Evolutionary conservation across 2,888 invertebrate genomes (phyloP).

Genomic region (Chloromyia formosa): DNA sequence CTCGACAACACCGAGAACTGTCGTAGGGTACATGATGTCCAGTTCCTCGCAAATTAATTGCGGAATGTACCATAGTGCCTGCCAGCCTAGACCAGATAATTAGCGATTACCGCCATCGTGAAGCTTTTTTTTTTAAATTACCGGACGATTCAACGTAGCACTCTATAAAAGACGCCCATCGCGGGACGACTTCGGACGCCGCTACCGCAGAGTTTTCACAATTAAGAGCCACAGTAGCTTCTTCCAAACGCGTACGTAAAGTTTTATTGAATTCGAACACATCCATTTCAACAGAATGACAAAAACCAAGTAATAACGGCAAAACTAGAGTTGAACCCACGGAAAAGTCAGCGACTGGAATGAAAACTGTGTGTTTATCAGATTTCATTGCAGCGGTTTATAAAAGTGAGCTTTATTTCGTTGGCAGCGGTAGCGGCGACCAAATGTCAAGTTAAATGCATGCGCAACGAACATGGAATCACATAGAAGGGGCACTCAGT

Average conservation of each 20-base stretch:
- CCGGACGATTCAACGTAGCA: constrained; percentile 67
- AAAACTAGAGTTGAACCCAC: no score
- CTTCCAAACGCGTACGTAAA: constrained; percentile 66
- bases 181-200: constrained; percentile 65
- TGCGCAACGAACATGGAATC: no score
- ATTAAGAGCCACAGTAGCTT: constrained; percentile 67
- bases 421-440: no score
- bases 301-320: no score
- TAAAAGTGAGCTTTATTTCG: no score
- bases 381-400: no score
- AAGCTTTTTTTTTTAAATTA: constrained; percentile 48
- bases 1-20: constrained; percentile 68
- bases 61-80: constrained; percentile 72
- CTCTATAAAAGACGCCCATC: constrained; percentile 69
- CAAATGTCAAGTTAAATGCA: no score
- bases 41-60: constrained; percentile 68
- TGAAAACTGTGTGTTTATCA: no score
- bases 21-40: constrained; percentile 69
- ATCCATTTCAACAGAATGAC: constrained; percentile 67
- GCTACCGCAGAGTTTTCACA: constrained; percentile 62
- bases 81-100: constrained; percentile 66
- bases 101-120: background rate
- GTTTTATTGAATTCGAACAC: constrained; percentile 70
- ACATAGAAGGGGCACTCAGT: no score
- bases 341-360: no score